Conservation (phyloP, 2,113 vertebrate genomes). For the Ramphastos sulfuratus region DNA sequence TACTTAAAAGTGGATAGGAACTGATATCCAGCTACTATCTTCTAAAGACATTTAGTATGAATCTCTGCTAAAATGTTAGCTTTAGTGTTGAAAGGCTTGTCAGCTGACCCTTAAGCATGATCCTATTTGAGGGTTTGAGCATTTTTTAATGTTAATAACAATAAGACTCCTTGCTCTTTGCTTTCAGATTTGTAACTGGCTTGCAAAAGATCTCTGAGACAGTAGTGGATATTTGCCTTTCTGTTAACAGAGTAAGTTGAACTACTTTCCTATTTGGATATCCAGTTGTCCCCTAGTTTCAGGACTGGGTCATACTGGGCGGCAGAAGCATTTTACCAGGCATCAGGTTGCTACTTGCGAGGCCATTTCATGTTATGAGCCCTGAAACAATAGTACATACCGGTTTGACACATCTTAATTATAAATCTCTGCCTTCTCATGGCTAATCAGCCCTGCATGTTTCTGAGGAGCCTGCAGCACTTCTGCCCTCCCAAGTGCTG, state of each 20-base stretch:
- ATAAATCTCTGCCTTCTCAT: constrained; percentile 3
- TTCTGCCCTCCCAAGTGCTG: not conserved
- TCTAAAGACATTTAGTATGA: not conserved
- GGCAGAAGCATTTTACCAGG: not conserved
- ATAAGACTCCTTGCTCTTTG: not conserved
- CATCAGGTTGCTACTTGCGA: not conserved
- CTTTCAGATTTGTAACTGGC: not conserved
- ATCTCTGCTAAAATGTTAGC: not conserved
- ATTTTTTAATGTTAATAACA: not conserved
- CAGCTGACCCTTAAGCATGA: not conserved
- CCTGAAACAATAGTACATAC: not conserved
- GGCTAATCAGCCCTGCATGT: not conserved
- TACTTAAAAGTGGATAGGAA: not conserved
- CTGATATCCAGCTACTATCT: not conserved
- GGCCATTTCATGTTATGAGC: not conserved
- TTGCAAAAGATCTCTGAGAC: not conserved
- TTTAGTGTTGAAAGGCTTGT: not conserved
- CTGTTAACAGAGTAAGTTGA: not conserved
- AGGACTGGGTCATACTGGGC: not conserved
- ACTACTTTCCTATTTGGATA: not conserved
- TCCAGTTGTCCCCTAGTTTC: not conserved
- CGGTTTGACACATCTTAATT: not conserved
- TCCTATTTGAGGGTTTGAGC: not conserved
- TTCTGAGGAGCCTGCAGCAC: constrained; percentile 6
- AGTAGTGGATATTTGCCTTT: not conserved